These are phyloP conservation scores for Microcebus murinus DNA, from an alignment of 2,113 vertebrate genomes.

Conservation along the genomic window DNA sequence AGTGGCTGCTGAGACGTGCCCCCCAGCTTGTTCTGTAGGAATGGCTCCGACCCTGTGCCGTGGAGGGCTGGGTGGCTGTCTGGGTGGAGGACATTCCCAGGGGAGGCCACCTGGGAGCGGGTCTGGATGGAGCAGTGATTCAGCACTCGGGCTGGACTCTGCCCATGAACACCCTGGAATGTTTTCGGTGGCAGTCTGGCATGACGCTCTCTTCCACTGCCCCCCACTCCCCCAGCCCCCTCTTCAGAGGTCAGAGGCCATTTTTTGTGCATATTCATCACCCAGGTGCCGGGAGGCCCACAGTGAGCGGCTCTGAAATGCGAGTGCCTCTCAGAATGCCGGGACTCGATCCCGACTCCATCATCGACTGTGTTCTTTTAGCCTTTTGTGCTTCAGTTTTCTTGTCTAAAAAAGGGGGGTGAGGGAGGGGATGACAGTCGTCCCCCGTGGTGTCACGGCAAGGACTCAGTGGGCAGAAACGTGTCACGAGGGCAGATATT, in stretches of 20 bases:
- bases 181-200: not conserved
- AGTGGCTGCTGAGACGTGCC: not conserved
- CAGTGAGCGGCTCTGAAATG: fast-evolving
- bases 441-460: too few relatives aligned
- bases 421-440: not conserved
- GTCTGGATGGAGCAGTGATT: too few relatives aligned
- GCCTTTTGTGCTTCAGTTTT: not conserved
- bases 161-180: not conserved
- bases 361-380: not conserved
- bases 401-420: not conserved
- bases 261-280: not conserved
- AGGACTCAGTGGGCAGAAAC: not conserved
- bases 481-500: not conserved
- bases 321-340: not conserved
- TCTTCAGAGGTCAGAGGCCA: not conserved
- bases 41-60: not conserved
- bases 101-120: not conserved
- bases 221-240: too few relatives aligned
- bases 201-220: not conserved
- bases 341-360: not conserved
- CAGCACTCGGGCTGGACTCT: not conserved
- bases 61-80: not conserved
- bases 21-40: not conserved
- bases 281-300: not conserved
- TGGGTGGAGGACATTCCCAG: not conserved